A percentile compares a stretch with the other conserved stretches of the same genome.
Conservation (phyloP, 2,113 vertebrate species). For the Geococcyx californianus region DNA sequence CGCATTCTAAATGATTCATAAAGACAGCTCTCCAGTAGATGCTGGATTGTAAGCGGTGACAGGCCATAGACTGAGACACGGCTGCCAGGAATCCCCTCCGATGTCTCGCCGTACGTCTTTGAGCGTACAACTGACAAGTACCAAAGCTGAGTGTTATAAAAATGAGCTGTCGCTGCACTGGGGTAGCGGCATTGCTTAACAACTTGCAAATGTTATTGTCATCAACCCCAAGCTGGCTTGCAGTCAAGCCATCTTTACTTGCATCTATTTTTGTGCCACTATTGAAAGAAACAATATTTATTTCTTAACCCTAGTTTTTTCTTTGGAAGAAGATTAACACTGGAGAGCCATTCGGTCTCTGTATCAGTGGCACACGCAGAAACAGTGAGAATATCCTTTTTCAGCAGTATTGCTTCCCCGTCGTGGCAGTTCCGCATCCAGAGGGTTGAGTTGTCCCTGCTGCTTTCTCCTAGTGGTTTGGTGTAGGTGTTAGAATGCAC, state of each 20-base stretch:
- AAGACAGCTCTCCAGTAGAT: neutral
- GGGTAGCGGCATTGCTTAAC: neutral
- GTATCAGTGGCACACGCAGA: neutral
- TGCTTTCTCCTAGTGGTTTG: neutral
- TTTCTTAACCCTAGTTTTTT: neutral
- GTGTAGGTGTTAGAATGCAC: neutral
- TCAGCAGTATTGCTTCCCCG: neutral
- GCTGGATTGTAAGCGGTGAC: neutral
- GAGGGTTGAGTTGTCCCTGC: no score
- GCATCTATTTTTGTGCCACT: neutral
- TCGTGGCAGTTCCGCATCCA: accelerated
- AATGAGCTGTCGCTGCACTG: neutral
- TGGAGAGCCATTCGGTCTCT: neutral
- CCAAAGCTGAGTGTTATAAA: neutral
- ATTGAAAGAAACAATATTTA: neutral
- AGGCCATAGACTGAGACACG: neutral
- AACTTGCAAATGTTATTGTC: neutral
- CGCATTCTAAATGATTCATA: neutral
- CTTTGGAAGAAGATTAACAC: neutral
- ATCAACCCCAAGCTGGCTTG: neutral
- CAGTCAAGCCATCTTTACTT: neutral
- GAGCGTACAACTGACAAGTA: neutral
- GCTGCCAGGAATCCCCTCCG: neutral
- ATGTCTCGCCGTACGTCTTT: neutral
- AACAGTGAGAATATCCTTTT: accelerated